phyloP scores from a whole-genome alignment of 2,113 vertebrate genomes.

The Macaca nemestrina region DNA sequence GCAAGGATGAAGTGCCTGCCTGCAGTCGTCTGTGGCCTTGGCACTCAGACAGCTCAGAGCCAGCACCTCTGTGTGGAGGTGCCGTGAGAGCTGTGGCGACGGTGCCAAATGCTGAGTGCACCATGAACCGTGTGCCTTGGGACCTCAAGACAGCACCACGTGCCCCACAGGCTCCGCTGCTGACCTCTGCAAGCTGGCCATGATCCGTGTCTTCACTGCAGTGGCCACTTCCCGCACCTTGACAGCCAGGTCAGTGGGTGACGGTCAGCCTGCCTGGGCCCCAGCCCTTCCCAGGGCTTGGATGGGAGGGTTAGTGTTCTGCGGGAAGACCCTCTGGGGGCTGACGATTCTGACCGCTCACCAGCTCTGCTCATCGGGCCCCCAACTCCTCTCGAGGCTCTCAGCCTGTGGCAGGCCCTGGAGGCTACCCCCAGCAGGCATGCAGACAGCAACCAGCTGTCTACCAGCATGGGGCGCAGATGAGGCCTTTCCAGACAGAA shows the following conservation, averaged over 20 bases:
- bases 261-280: fast-evolving
- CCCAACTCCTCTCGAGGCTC: too few species aligned
- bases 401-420: fast-evolving
- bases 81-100: fast-evolving
- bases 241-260: slow-evolving; percentile 90
- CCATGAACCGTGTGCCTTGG: fast-evolving
- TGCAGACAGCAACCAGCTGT: fast-evolving
- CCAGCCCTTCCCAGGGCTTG: not conserved
- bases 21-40: not conserved
- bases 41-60: too few species aligned
- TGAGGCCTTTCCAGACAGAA: not conserved
- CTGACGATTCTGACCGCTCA: fast-evolving
- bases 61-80: not conserved
- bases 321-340: too few species aligned
- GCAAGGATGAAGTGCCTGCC: fast-evolving
- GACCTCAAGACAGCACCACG: not conserved
- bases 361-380: not conserved
- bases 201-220: slow-evolving; percentile 90
- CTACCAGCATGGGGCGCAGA: fast-evolving
- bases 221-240: slow-evolving; percentile 84
- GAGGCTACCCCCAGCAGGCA: not conserved
- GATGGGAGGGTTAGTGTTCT: too few species aligned
- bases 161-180: slow-evolving; percentile 89
- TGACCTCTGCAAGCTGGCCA: slow-evolving; percentile 96
- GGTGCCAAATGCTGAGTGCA: too few species aligned